Conservation (phyloP, 2,113 vertebrate species). For the Aleadryas rufinucha region DNA sequence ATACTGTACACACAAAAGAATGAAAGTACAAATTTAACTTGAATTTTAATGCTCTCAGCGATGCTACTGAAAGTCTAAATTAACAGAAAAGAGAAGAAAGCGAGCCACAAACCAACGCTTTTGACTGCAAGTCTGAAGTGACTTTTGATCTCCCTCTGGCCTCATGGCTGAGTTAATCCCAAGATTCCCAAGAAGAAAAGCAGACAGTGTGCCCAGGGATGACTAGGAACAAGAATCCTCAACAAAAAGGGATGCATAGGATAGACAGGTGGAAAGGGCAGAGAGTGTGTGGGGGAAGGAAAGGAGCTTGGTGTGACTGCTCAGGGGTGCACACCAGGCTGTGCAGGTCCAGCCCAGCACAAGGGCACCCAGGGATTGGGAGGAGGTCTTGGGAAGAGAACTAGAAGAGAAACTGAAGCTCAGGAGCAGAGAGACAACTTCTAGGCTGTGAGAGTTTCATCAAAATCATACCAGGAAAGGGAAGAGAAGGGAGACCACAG, state of each 20-base stretch:
- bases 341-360: background rate
- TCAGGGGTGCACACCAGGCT: background rate
- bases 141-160: background rate
- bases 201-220: background rate
- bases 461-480: background rate
- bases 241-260: background rate
- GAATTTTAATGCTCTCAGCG: background rate
- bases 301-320: background rate
- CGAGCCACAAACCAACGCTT: background rate
- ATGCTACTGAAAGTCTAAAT: background rate
- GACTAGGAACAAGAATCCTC: background rate
- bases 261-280: background rate
- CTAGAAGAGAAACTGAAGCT: background rate
- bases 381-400: background rate
- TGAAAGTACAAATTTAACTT: constrained; percentile 17
- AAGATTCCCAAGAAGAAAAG: background rate
- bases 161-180: background rate
- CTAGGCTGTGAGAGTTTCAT: background rate
- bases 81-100: background rate
- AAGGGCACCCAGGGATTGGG: background rate
- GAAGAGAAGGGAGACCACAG: background rate
- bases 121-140: background rate
- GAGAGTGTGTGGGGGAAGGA: background rate
- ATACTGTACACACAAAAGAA: background rate
- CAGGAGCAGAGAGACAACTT: background rate